Evolutionary conservation across 2,113 vertebrate genomes (phyloP), one percentile per base, ranked within the genome.

Genomic region (Chaetodon trifascialis): DNA sequence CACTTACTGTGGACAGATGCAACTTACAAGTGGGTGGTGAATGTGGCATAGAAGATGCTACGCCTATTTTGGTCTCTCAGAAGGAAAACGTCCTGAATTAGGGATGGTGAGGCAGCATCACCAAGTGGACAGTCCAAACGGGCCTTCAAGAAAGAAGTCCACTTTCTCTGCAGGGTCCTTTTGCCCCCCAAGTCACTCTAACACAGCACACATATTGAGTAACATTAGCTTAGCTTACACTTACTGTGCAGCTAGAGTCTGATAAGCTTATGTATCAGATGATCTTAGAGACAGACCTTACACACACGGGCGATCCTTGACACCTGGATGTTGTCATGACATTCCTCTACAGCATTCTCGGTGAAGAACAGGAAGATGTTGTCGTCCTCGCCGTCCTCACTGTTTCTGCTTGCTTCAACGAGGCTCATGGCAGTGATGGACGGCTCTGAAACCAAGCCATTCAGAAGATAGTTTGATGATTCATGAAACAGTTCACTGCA

Each of bases 281-380:
- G 30, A 21, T 15, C n/a, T 63, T 11, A 30, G 30, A 30, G 44
- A 46, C 52, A 2, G 4, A 81, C 86, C 63, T 88, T 84, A 21
- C 82, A 88, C 38, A 84, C 82, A 3, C 77, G 73, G 16, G 73
- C 86, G 25, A 88, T 78, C 64, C 86, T 84, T 5, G 86, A 88
- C 25, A 84, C 73, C 0, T n/a, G 63, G 38, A 78, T 34, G 69
- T 59, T 80, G 36, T 40, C 2, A 0, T 0, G 73, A 62, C 3
- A 34, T 69, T 81, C 0, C 64, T 87, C 86, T 1, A 84, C 68
- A 5, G 82, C 77, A 0, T 11, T 74, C 65, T 87, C 86, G 2
- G 74, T 64, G 59, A 87, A 81, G 64, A 84, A 87, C 69, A 87
- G 40, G 40, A 88, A 84, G 4, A 75, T 15, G 1, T 7, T 11